phyloP scores from a whole-genome alignment of 2,888 invertebrate genomes.

The Poecilus cupreus region DNA sequence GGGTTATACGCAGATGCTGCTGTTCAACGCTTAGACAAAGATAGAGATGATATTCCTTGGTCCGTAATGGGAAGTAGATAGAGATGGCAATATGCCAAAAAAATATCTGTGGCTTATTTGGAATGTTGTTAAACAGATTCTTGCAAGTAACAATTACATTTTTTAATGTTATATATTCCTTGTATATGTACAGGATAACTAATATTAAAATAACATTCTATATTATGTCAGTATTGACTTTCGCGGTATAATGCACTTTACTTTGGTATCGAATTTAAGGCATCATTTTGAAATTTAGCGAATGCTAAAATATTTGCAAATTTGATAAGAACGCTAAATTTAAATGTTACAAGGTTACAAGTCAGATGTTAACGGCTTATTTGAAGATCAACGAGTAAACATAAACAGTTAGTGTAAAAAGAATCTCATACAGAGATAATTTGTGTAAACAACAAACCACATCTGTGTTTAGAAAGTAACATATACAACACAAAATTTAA shows the following conservation, averaged over 20 bases:
- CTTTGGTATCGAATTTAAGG: too few species aligned
- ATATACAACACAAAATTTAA: background rate
- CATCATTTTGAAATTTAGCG: too few species aligned
- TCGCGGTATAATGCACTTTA: too few species aligned
- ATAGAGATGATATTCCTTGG: background rate
- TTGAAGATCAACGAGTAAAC: background rate
- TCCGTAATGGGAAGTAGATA: background rate
- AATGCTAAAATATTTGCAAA: too few species aligned
- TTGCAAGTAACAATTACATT: too few species aligned
- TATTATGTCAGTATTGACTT: too few species aligned
- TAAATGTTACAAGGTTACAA: background rate
- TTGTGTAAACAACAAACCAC: background rate
- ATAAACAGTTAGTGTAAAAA: background rate
- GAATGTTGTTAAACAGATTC: background rate
- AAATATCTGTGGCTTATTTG: background rate
- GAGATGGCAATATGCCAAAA: background rate
- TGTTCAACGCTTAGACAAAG: background rate
- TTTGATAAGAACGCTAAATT: background rate
- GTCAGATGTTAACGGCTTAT: too few species aligned
- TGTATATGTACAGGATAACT: too few species aligned
- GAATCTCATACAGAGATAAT: background rate
- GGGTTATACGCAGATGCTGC: background rate
- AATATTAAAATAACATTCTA: too few species aligned
- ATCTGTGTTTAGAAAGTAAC: background rate
- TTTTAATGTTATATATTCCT: too few species aligned